phyloP scores from a whole-genome alignment of 1,140 invertebrate species.

The Drosophila grimshawi region DNA sequence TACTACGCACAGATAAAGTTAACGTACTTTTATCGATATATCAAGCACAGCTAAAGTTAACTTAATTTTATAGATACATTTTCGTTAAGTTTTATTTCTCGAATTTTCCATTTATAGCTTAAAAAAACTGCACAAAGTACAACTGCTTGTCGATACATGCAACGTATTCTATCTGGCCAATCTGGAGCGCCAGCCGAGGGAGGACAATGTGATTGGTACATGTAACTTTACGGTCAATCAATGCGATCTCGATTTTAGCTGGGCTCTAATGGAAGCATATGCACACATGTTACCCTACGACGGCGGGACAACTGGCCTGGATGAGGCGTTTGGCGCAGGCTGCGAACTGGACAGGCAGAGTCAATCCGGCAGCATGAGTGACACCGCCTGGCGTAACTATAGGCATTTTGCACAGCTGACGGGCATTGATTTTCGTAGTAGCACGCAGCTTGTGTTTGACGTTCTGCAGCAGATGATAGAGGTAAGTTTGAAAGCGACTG shows the following conservation, averaged over 20 bases:
- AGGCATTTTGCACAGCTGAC: constrained; percentile 76
- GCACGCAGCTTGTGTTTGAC: constrained; percentile 83
- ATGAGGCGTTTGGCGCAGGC: constrained; percentile 10
- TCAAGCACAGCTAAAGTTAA: too few species aligned
- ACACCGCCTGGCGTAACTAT: constrained; percentile 78
- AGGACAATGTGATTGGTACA: constrained; percentile 82
- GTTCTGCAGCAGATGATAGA: constrained; percentile 84
- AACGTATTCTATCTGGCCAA: constrained; percentile 84
- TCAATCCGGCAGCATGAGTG: constrained; percentile 55
- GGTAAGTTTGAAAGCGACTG: constrained; percentile 57
- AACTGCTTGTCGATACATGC: constrained; percentile 66
- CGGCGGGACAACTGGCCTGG: constrained; percentile 5
- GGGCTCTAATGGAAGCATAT: constrained; percentile 80
- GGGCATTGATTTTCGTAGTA: constrained; percentile 83
- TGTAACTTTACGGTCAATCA: constrained; percentile 79
- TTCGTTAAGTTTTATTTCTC: neutral
- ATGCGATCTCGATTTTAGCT: constrained; percentile 83
- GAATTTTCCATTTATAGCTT: constrained; percentile 42
- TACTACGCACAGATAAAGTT: too few species aligned
- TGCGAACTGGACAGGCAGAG: constrained; percentile 5
- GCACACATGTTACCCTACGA: constrained; percentile 18
- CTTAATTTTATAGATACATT: too few species aligned
- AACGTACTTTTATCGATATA: too few species aligned
- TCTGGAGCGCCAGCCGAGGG: constrained; percentile 72
- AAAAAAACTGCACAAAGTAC: constrained; percentile 83